These are phyloP conservation scores for Gymnoscelis rufifasciata DNA, from an alignment of 2,888 invertebrate genomes.

Conservation along the genomic window DNA sequence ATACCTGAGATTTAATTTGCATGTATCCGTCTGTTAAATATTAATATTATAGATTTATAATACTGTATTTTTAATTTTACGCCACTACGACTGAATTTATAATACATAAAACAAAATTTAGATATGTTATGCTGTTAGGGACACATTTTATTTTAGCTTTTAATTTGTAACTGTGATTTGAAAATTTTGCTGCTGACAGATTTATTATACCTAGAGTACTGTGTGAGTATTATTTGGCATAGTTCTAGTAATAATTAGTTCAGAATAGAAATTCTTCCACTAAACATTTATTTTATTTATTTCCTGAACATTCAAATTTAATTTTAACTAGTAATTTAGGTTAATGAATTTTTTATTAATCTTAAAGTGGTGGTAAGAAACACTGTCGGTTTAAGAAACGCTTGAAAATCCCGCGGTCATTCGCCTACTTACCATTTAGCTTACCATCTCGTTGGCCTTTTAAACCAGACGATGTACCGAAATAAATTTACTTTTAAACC, in stretches of 20 bases:
- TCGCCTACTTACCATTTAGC: no score
- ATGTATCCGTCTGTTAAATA: not conserved
- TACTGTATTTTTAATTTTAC: conserved; percentile 4
- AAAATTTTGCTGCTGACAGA: conserved; percentile 20
- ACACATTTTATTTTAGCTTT: conserved; percentile 13
- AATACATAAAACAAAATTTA: conserved; percentile 1
- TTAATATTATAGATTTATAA: not conserved
- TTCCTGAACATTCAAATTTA: no score
- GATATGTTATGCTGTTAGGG: not conserved
- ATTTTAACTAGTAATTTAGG: no score
- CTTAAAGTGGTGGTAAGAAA: no score
- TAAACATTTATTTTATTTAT: conserved; percentile 14
- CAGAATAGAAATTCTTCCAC: conserved; percentile 22
- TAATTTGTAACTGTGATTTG: conserved; percentile 22
- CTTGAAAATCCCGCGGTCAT: no score
- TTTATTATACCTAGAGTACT: conserved; percentile 12
- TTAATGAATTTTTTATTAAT: no score
- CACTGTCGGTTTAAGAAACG: no score
- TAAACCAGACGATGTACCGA: no score
- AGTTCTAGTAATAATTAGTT: conserved; percentile 12
- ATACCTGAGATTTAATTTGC: not conserved
- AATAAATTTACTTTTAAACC: no score
- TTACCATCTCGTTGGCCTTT: no score
- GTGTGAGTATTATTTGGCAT: conserved; percentile 29
- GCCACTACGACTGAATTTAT: conserved; percentile 19